phyloP scores from a whole-genome alignment of 2,113 vertebrate species.

The Eulemur macaco region DNA sequence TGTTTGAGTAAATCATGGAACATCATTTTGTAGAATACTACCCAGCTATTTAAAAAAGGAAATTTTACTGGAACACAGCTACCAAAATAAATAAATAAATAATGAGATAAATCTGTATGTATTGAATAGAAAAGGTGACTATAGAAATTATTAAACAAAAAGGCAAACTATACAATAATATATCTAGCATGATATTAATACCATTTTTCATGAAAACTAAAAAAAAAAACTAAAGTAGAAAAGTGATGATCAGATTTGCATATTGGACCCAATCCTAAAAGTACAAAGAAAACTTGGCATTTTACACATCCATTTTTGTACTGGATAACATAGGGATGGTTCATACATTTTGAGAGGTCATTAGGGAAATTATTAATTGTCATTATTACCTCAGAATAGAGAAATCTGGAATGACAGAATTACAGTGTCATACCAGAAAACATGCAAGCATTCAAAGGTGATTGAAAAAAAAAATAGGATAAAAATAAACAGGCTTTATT shows the following conservation, averaged over 20 bases:
- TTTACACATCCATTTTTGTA: conserved; percentile 46
- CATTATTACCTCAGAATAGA: not conserved
- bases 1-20: not conserved
- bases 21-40: not conserved
- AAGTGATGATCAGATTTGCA: not conserved
- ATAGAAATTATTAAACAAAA: not conserved
- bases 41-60: not conserved
- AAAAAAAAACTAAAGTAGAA: not conserved
- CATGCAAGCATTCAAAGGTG: not conserved
- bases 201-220: conserved; percentile 4
- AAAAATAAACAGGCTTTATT: not conserved
- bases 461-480: not conserved
- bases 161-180: not conserved
- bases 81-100: not conserved
- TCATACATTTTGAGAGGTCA: not conserved
- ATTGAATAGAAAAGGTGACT: not conserved
- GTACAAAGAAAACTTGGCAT: not conserved
- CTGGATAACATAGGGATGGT: not conserved
- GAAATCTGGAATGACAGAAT: not conserved
- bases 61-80: too few relatives aligned
- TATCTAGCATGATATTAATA: not conserved
- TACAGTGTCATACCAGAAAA: not conserved
- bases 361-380: not conserved
- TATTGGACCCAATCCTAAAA: not conserved
- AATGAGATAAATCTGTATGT: not conserved